A percentile compares a stretch with the other conserved stretches of the same genome.
Conservation (phyloP, 1,140 invertebrate genomes). For the Magallana angulata region DNA sequence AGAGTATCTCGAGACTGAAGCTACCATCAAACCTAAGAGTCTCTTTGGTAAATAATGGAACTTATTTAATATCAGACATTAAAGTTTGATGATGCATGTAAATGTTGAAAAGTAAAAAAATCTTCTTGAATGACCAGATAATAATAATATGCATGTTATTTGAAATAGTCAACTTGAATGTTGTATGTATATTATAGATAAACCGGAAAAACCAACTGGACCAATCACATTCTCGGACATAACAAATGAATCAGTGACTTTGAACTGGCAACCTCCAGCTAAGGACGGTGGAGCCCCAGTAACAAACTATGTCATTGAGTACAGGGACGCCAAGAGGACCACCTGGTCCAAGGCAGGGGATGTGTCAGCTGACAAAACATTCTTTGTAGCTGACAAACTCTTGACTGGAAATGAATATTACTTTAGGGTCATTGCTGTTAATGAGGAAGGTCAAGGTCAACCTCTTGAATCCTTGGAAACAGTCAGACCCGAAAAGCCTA, state of each 20-base stretch:
- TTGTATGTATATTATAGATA: conserved; percentile 83
- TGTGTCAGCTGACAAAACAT: conserved; percentile 63
- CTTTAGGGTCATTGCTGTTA: conserved; percentile 95
- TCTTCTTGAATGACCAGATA: not conserved
- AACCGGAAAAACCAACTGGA: conserved; percentile 93
- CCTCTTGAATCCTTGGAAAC: conserved; percentile 91
- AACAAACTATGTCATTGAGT: conserved; percentile 77
- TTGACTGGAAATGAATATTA: conserved; percentile 94
- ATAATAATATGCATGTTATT: too few species aligned
- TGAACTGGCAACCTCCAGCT: conserved; percentile 97
- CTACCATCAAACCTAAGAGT: conserved; percentile 89
- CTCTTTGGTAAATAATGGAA: conserved; percentile 89
- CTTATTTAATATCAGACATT: not conserved
- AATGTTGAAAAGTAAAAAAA: not conserved
- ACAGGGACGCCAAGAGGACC: conserved; percentile 68
- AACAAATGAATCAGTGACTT: conserved; percentile 96
- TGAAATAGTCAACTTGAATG: not conserved
- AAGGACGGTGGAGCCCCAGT: conserved; percentile 86
- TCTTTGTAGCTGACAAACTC: conserved; percentile 86
- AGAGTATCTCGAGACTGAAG: conserved; percentile 90
- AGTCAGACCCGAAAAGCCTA: conserved; percentile 83
- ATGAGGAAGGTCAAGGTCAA: conserved; percentile 94
- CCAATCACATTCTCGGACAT: conserved; percentile 89
- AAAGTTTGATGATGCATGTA: not conserved
- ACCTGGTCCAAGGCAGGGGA: conserved; percentile 87